Conservation (phyloP, 2,797 vertebrate species). For the Coregonus sp. region DNA sequence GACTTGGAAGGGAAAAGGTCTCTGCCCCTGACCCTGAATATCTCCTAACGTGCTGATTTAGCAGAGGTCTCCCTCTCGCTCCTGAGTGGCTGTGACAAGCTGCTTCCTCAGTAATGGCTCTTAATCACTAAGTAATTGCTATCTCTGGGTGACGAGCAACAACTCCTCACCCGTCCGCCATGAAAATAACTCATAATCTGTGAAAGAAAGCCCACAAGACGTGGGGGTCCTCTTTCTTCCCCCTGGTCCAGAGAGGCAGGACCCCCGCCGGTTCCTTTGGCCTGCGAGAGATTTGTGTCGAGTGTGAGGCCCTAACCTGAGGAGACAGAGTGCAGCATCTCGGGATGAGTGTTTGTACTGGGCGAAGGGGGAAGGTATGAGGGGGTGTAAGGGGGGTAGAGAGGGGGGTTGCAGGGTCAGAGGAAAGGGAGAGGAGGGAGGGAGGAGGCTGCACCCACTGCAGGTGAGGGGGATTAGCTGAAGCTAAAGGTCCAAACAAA, state of each 20-base stretch:
- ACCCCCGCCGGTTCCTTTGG: slow-evolving; percentile 68
- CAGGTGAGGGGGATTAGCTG: slow-evolving; percentile 84
- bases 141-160: slow-evolving; percentile 72
- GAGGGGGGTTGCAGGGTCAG: slow-evolving; percentile 65
- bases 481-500: slow-evolving; percentile 81
- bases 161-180: slow-evolving; percentile 65
- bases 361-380: slow-evolving; percentile 55
- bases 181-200: slow-evolving; percentile 60
- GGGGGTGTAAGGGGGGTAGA: slow-evolving; percentile 36
- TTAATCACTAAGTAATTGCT: slow-evolving; percentile 81
- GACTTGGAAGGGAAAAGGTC: slow-evolving; percentile 61
- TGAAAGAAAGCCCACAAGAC: slow-evolving; percentile 65
- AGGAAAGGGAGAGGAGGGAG: slow-evolving; percentile 50
- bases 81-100: slow-evolving; percentile 78
- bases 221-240: slow-evolving; percentile 63
- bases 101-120: slow-evolving; percentile 75
- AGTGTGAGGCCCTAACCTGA: slow-evolving; percentile 77
- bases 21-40: slow-evolving; percentile 71
- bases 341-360: slow-evolving; percentile 75
- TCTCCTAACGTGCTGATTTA: slow-evolving; percentile 72
- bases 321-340: slow-evolving; percentile 79
- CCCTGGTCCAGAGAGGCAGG: slow-evolving; percentile 55
- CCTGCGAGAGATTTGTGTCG: slow-evolving; percentile 67
- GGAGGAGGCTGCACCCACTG: slow-evolving; percentile 56
- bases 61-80: slow-evolving; percentile 66